A percentile compares a stretch with the other conserved stretches of the same genome.
These are phyloP conservation scores for Merops nubicus DNA, from an alignment of 2,113 vertebrate genomes.

Conservation along the genomic window DNA sequence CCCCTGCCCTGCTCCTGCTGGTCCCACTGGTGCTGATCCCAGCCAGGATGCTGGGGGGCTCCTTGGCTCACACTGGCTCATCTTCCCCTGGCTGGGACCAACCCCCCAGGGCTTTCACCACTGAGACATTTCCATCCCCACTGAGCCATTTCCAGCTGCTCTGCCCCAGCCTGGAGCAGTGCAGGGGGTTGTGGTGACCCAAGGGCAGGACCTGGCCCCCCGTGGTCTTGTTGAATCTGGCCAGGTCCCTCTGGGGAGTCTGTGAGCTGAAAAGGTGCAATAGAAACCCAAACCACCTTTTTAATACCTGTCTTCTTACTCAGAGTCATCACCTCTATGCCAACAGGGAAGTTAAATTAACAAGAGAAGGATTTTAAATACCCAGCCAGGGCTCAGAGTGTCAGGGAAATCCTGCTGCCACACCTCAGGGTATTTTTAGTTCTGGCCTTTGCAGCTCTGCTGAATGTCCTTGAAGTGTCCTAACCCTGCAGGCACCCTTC, in stretches of 20 bases:
- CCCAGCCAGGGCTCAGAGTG: neutral
- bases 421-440: neutral
- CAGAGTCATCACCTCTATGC: neutral
- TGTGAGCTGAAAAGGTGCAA: accelerated
- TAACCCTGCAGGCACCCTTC: accelerated
- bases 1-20: too few relatives aligned
- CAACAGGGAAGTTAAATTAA: neutral
- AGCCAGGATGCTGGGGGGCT: too few relatives aligned
- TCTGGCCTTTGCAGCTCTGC: neutral
- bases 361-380: neutral
- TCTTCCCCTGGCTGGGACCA: too few relatives aligned
- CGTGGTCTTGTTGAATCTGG: too few relatives aligned
- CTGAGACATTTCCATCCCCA: too few relatives aligned
- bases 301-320: neutral
- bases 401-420: neutral
- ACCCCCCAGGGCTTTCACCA: too few relatives aligned
- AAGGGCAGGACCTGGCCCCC: too few relatives aligned
- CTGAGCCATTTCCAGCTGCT: too few relatives aligned
- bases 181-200: too few relatives aligned
- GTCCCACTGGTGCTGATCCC: too few relatives aligned
- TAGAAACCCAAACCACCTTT: accelerated
- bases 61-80: too few relatives aligned
- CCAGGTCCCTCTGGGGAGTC: neutral
- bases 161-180: too few relatives aligned
- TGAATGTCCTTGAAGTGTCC: neutral